These are phyloP conservation scores for Lycocerus yunnanus DNA, from an alignment of 2,888 invertebrate genomes.

Conservation along the genomic window DNA sequence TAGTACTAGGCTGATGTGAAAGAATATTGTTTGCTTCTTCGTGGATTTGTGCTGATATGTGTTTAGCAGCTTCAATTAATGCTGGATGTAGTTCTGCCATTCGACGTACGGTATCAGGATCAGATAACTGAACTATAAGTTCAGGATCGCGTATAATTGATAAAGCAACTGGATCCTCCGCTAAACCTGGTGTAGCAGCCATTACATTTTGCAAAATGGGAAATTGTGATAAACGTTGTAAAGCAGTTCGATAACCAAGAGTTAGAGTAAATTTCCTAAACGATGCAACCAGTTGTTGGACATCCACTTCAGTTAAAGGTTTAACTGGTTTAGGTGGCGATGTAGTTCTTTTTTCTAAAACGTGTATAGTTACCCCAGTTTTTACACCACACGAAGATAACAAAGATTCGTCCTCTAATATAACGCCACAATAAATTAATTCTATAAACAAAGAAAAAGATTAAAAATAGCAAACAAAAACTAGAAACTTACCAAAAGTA, in stretches of 20 bases:
- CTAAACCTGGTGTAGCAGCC: slow-evolving; percentile 70
- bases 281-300: slow-evolving; percentile 66
- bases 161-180: slow-evolving; percentile 72
- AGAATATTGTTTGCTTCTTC: slow-evolving; percentile 60
- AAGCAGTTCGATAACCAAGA: slow-evolving; percentile 68
- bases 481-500: slow-evolving; percentile 60
- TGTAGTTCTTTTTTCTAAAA: slow-evolving; percentile 56
- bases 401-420: slow-evolving; percentile 65
- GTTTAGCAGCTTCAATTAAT: slow-evolving; percentile 70
- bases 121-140: slow-evolving; percentile 71
- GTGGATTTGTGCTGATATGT: slow-evolving; percentile 64
- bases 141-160: slow-evolving; percentile 79
- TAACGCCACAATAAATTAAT: slow-evolving; percentile 72
- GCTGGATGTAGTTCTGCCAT: slow-evolving; percentile 72
- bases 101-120: slow-evolving; percentile 68
- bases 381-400: slow-evolving; percentile 68
- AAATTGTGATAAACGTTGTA: slow-evolving; percentile 60
- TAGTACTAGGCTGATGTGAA: slow-evolving; percentile 59
- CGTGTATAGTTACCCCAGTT: slow-evolving; percentile 63
- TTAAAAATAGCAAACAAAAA: background rate
- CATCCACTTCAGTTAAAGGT: slow-evolving; percentile 62
- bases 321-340: slow-evolving; percentile 53
- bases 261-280: slow-evolving; percentile 65
- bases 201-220: slow-evolving; percentile 70
- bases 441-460: slow-evolving; percentile 54